Evolutionary conservation across 2,113 vertebrate genomes (phyloP).

Genomic region (Brachyistius frenatus): DNA sequence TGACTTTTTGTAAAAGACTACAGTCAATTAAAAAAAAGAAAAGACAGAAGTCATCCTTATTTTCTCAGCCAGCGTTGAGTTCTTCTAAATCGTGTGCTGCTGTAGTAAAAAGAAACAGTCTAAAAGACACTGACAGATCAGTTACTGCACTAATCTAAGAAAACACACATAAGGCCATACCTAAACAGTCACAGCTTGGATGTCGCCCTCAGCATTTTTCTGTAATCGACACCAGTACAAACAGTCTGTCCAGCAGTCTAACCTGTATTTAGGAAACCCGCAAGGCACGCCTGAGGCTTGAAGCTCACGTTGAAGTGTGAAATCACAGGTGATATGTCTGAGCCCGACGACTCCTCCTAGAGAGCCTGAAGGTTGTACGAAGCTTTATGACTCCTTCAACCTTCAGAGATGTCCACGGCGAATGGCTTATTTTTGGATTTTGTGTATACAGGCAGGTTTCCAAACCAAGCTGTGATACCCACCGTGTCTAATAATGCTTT

Average conservation of each 20-base stretch:
- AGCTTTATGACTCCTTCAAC: slow-evolving; percentile 20
- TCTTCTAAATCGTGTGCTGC: neutral
- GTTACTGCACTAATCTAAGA: neutral
- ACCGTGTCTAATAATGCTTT: slow-evolving; percentile 52
- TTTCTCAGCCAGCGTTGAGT: neutral
- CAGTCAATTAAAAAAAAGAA: neutral
- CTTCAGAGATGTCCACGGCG: slow-evolving; percentile 25
- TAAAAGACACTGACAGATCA: neutral
- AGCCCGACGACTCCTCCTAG: slow-evolving; percentile 17
- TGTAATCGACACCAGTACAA: neutral
- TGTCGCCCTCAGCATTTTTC: neutral
- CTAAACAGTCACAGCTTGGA: neutral
- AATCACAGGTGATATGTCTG: slow-evolving; percentile 21
- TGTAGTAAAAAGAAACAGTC: neutral
- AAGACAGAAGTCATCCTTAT: neutral
- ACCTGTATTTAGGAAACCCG: neutral
- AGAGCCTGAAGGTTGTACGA: slow-evolving; percentile 15
- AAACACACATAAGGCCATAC: neutral
- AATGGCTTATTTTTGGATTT: slow-evolving; percentile 38
- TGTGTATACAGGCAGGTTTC: slow-evolving; percentile 31
- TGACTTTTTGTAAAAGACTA: neutral
- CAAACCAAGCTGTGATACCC: slow-evolving; percentile 56
- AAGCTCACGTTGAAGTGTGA: neutral
- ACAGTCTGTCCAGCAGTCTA: neutral
- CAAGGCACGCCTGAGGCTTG: neutral